Percentiles rank a stretch among this genome's conserved stretches.
These are phyloP conservation scores for Lucinisca nassula DNA, from an alignment of 2,888 invertebrate genomes.

Conservation along the genomic window DNA sequence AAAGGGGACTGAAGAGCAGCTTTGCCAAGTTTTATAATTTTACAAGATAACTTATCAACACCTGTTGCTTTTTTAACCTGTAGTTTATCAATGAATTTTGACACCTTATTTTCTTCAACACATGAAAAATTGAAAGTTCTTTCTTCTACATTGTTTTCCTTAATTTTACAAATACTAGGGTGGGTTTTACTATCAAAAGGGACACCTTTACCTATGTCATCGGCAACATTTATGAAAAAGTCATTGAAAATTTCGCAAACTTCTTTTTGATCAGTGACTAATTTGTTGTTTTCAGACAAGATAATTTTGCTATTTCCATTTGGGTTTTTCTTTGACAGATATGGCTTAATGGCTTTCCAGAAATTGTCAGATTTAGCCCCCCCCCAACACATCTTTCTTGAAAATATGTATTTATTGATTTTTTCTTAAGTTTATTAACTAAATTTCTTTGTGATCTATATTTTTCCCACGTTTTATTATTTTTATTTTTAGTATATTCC, in stretches of 20 bases:
- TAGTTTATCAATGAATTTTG: slow-evolving; percentile 1
- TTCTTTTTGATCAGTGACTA: background rate
- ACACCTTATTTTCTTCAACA: background rate
- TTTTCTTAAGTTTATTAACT: slow-evolving; percentile 24
- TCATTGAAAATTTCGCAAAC: background rate
- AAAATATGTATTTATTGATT: slow-evolving; percentile 37
- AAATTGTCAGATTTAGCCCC: slow-evolving; percentile 27
- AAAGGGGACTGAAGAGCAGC: no score
- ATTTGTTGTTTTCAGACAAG: slow-evolving; percentile 3
- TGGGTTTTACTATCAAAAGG: background rate
- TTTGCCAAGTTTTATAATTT: background rate
- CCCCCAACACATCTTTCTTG: slow-evolving; percentile 26
- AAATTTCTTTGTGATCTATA: slow-evolving; percentile 32
- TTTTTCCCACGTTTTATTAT: slow-evolving; percentile 19
- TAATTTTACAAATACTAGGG: slow-evolving; percentile 5
- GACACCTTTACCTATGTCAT: background rate
- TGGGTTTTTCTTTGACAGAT: slow-evolving; percentile 30
- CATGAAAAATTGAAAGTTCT: background rate
- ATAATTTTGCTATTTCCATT: background rate
- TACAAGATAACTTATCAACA: background rate
- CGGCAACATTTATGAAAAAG: background rate
- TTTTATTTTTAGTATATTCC: background rate
- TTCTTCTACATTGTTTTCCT: background rate
- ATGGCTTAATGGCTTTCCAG: slow-evolving; percentile 38
- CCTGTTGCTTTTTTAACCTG: background rate